Conservation (phyloP, 2,888 invertebrate genomes). For the Chrysolina americana region DNA sequence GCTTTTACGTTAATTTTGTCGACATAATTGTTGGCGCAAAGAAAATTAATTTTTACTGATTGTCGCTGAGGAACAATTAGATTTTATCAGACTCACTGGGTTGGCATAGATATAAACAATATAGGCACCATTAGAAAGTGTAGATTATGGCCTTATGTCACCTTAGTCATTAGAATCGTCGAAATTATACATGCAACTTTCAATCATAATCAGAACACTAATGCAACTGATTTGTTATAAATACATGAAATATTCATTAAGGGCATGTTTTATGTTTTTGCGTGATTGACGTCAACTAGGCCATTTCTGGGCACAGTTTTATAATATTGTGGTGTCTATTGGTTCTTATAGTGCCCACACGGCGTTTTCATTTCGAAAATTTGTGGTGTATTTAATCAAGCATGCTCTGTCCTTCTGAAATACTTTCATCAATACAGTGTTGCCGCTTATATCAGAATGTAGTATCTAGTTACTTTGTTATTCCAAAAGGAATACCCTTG, state of each 20-base stretch:
- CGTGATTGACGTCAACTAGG: too few relatives aligned
- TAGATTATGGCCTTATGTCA: background rate
- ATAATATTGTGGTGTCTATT: too few relatives aligned
- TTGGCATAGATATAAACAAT: background rate
- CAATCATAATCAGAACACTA: background rate
- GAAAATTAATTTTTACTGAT: background rate
- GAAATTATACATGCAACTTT: background rate
- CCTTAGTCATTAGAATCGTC: background rate
- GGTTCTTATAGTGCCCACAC: too few relatives aligned
- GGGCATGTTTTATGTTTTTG: background rate
- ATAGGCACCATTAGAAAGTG: background rate
- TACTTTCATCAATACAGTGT: too few relatives aligned
- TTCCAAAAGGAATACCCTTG: too few relatives aligned
- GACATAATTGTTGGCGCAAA: background rate
- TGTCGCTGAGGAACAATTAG: background rate
- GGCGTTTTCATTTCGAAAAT: too few relatives aligned
- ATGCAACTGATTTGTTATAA: background rate
- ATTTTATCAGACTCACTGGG: background rate
- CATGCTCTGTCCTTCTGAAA: too few relatives aligned
- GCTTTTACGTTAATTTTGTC: background rate
- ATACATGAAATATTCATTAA: slow-evolving; percentile 10
- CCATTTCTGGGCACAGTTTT: too few relatives aligned
- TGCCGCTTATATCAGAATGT: too few relatives aligned
- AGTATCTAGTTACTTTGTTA: too few relatives aligned
- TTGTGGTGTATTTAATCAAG: too few relatives aligned